Evolutionary conservation across 2,113 vertebrate genomes (phyloP).

Genomic region (Hemichromis elongatus): DNA sequence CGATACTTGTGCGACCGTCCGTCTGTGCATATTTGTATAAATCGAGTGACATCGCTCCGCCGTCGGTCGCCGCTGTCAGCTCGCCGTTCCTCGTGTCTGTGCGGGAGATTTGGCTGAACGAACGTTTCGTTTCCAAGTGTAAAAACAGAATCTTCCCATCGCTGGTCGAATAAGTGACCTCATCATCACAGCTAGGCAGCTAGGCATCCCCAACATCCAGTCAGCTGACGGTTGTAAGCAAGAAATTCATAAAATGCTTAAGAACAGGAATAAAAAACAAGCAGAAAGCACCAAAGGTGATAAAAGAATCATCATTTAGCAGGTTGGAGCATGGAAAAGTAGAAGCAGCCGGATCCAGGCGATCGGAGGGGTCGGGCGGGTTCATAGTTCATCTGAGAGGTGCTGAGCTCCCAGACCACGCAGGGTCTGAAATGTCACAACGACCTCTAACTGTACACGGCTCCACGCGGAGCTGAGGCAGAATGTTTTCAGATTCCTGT

Average conservation of each 20-base stretch:
- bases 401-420: not conserved
- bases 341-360: not conserved
- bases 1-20: no score
- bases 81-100: no score
- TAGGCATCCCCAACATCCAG: not conserved
- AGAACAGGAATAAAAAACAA: not conserved
- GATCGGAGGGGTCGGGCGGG: not conserved
- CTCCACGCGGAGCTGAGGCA: not conserved
- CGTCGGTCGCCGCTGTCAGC: no score
- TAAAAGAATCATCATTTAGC: not conserved
- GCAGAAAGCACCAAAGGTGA: not conserved
- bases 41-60: no score
- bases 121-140: no score
- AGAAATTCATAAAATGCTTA: fast-evolving
- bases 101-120: no score
- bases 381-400: not conserved
- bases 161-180: not conserved
- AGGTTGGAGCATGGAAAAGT: not conserved
- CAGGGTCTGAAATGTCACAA: no score
- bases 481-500: not conserved
- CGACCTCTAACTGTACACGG: no score
- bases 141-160: no score
- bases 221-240: not conserved
- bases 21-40: no score
- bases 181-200: not conserved